Percentiles rank a stretch among this genome's conserved stretches.
Evolutionary conservation across 2,797 vertebrate genomes (phyloP).

Genomic region (Acridotheres tristis): DNA sequence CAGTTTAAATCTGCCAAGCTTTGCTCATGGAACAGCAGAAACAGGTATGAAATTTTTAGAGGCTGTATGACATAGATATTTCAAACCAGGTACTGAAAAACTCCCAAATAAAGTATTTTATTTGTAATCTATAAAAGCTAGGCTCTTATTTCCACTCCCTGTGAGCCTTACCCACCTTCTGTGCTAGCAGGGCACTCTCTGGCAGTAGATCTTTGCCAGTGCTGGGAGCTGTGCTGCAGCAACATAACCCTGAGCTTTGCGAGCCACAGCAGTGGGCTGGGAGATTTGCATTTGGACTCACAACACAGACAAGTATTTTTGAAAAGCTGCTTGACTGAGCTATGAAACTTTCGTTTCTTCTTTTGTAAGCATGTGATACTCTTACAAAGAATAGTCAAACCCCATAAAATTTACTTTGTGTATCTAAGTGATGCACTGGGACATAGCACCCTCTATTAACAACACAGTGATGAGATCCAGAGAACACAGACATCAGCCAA

Average conservation of each 20-base stretch:
- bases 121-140: neutral
- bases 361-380: neutral
- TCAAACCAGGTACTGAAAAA: neutral
- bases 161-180: neutral
- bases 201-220: neutral
- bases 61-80: neutral
- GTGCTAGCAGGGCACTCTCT: neutral
- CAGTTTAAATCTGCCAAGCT: neutral
- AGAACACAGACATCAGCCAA: neutral
- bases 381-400: neutral
- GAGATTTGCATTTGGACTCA: neutral
- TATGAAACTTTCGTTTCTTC: neutral
- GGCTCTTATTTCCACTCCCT: neutral
- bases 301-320: neutral
- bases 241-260: rapidly evolving
- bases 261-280: rapidly evolving
- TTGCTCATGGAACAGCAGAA: neutral
- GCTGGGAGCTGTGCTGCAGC: neutral
- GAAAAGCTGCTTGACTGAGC: neutral
- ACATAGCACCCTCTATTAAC: neutral
- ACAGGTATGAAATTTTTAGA: neutral
- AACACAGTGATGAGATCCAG: rapidly evolving
- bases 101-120: neutral
- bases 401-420: neutral
- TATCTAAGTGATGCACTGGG: neutral